Evolutionary conservation across 2,113 vertebrate species (phyloP).

Genomic region (Boulengeromyrus knoepffleri): DNA sequence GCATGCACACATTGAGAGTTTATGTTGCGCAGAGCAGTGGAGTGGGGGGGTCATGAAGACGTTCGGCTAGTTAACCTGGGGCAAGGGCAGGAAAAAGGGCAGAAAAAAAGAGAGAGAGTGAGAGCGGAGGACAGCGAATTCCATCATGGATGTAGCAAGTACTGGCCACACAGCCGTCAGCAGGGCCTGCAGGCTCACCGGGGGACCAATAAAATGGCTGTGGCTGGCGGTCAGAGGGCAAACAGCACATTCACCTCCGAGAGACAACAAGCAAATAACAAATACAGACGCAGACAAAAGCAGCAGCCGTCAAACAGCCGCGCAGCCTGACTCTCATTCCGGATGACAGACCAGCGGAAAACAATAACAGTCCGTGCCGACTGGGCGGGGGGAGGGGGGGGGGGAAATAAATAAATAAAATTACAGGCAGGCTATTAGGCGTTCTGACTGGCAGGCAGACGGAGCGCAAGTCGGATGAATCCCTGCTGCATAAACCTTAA

Average conservation of each 20-base stretch:
- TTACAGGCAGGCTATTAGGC: conserved; percentile 28
- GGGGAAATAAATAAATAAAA: conserved; percentile 22
- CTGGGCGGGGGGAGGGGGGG: not conserved
- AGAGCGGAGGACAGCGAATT: conserved; percentile 49
- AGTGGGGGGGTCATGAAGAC: not conserved
- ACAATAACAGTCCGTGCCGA: not conserved
- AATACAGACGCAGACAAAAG: not conserved
- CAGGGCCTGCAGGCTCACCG: not conserved
- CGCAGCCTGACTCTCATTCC: not conserved
- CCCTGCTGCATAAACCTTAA: not conserved
- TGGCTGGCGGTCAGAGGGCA: not conserved
- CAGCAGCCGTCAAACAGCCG: not conserved
- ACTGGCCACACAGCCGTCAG: conserved; percentile 23
- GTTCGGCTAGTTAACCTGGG: not conserved
- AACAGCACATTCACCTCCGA: not conserved
- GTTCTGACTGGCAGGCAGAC: conserved; percentile 1
- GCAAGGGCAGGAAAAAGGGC: not conserved
- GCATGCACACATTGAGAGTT: not conserved
- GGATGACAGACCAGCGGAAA: not conserved
- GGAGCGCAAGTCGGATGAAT: not conserved
- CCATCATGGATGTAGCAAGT: not conserved
- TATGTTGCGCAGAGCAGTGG: not conserved
- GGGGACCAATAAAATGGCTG: not conserved
- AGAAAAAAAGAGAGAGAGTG: conserved; percentile 26
- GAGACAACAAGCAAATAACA: not conserved